These are phyloP conservation scores for Poliocrania exsul DNA, from an alignment of 2,797 vertebrate species.

Conservation along the genomic window DNA sequence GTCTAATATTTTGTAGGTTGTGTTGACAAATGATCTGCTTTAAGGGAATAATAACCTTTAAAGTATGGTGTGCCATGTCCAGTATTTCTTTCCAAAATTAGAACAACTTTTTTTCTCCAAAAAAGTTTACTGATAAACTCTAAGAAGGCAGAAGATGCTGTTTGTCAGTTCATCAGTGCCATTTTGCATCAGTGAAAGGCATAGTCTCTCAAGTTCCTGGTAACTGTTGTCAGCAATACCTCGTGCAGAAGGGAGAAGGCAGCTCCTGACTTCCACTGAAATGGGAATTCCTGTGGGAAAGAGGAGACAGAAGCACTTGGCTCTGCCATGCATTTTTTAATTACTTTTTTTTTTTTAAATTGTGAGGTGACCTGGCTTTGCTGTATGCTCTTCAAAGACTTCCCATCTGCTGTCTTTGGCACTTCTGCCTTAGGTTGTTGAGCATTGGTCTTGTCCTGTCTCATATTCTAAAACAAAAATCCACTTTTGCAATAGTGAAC, in stretches of 20 bases:
- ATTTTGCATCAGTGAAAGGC: background rate
- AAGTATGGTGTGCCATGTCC: background rate
- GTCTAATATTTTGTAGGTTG: background rate
- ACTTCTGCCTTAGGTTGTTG: constrained; percentile 12
- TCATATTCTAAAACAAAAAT: background rate
- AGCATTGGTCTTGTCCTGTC: background rate
- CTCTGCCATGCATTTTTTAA: background rate
- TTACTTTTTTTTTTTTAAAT: background rate
- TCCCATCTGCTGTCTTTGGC: background rate
- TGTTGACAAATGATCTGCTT: background rate
- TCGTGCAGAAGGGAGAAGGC: background rate
- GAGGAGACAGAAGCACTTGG: background rate
- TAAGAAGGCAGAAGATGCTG: background rate
- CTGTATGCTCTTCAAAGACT: background rate
- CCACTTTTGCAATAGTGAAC: background rate
- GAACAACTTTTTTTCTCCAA: rapidly evolving
- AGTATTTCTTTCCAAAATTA: background rate
- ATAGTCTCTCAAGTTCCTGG: background rate
- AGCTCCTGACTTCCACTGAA: background rate
- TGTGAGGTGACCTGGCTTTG: background rate
- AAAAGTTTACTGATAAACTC: background rate
- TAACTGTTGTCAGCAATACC: background rate
- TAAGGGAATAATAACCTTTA: background rate
- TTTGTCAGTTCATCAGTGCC: background rate
- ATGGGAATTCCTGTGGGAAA: background rate